Conservation (phyloP, 1,140 invertebrate species). For the Aethina tumida region DNA sequence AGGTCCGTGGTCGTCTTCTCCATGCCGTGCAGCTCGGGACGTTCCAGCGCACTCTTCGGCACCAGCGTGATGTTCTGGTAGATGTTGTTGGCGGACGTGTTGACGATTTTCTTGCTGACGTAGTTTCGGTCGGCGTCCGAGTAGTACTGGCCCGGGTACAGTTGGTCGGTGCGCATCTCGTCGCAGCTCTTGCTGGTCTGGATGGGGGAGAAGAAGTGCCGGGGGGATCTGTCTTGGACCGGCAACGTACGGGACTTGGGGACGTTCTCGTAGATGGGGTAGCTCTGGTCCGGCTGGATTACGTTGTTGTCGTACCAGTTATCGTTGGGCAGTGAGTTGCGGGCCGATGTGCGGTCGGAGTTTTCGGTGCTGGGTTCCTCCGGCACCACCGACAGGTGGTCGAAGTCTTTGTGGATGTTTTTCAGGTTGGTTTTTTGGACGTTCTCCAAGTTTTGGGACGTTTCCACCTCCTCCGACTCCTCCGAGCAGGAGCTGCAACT, state of each 20-base stretch:
- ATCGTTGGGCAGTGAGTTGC: slow-evolving; percentile 15
- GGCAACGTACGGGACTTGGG: slow-evolving; percentile 16
- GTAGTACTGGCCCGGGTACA: slow-evolving; percentile 12
- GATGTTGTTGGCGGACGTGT: slow-evolving; percentile 21
- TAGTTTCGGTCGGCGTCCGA: slow-evolving; percentile 7
- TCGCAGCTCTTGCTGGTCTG: slow-evolving; percentile 24
- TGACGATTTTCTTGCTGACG: slow-evolving; percentile 19
- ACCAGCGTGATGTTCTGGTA: slow-evolving; percentile 27
- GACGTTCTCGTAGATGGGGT: slow-evolving; percentile 18
- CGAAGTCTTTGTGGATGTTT: slow-evolving; percentile 50
- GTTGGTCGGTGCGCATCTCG: slow-evolving; percentile 18
- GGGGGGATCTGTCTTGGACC: slow-evolving; percentile 24
- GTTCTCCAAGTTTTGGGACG: slow-evolving; percentile 32
- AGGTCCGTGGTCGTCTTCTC: slow-evolving; percentile 28
- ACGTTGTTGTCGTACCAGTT: slow-evolving; percentile 26
- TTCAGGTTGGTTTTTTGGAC: slow-evolving; percentile 33
- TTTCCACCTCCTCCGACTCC: slow-evolving; percentile 40
- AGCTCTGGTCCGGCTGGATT: slow-evolving; percentile 33
- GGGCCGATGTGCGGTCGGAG: slow-evolving; percentile 35
- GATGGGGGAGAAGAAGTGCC: slow-evolving; percentile 41
- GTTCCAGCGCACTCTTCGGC: slow-evolving; percentile 12
- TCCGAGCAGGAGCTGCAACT: slow-evolving; percentile 28
- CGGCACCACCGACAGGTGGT: slow-evolving; percentile 63
- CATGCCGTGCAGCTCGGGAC: slow-evolving; percentile 10
- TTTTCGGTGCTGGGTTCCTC: slow-evolving; percentile 53